A percentile compares a stretch with the other conserved stretches of the same genome.
Evolutionary conservation across 2,888 invertebrate genomes (phyloP).

Genomic region (Blastobasis adustella): DNA sequence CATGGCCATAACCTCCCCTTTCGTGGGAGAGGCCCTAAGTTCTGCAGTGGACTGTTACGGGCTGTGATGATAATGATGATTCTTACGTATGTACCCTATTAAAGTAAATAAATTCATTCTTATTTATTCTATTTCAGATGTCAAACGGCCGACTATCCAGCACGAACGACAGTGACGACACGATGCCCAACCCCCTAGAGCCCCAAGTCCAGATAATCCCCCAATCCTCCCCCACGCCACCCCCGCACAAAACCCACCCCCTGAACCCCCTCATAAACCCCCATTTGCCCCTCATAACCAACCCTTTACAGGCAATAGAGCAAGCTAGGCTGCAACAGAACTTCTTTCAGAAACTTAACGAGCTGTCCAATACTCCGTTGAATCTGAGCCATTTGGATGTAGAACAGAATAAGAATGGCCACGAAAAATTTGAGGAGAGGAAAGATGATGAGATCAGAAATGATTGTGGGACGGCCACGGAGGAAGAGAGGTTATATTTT

Average conservation of each 20-base stretch:
- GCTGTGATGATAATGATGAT: no score
- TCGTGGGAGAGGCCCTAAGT: no score
- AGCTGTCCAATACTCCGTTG: slow-evolving; percentile 59
- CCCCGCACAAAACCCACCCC: slow-evolving; percentile 29
- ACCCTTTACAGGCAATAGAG: slow-evolving; percentile 57
- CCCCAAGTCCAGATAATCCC: slow-evolving; percentile 64
- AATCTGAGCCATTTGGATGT: slow-evolving; percentile 65
- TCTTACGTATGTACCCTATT: no score
- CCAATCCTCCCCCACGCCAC: slow-evolving; percentile 47
- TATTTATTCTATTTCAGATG: slow-evolving; percentile 49
- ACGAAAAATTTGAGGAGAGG: slow-evolving; percentile 37
- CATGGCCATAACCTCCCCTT: no score
- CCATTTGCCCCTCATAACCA: slow-evolving; percentile 36
- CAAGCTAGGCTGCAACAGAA: slow-evolving; percentile 62
- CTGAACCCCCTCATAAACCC: slow-evolving; percentile 10
- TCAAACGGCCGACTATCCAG: slow-evolving; percentile 68
- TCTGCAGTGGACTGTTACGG: no score
- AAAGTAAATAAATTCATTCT: not conserved
- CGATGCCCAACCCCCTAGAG: slow-evolving; percentile 64
- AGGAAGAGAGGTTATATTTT: slow-evolving; percentile 60
- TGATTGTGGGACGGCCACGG: slow-evolving; percentile 45
- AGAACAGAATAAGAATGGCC: slow-evolving; percentile 38
- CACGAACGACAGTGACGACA: slow-evolving; percentile 70
- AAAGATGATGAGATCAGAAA: slow-evolving; percentile 22
- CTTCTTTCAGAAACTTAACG: slow-evolving; percentile 56